Conservation (phyloP, 2,888 invertebrate genomes). For the Stenotaenia linearis region DNA sequence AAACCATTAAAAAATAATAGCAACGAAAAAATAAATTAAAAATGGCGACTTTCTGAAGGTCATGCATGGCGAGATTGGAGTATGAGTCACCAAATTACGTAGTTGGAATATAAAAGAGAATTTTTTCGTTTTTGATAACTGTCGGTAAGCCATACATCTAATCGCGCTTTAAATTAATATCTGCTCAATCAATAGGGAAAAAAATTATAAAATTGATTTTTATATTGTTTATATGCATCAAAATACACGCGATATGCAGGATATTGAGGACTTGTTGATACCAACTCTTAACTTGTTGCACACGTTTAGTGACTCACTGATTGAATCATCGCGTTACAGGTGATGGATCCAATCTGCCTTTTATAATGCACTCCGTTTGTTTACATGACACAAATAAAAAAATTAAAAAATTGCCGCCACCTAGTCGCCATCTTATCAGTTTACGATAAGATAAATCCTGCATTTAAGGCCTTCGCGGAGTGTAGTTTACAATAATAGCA, state of each 20-base stretch:
- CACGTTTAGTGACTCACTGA: conserved; percentile 14
- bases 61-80: background rate
- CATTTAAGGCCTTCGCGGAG: background rate
- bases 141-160: background rate
- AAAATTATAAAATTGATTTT: too few species aligned
- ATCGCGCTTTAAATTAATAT: background rate
- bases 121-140: background rate
- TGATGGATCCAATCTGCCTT: conserved; percentile 19
- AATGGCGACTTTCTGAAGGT: background rate
- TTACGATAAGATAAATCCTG: background rate
- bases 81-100: conserved; percentile 8
- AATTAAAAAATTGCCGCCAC: background rate
- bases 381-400: conserved; percentile 18
- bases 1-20: background rate
- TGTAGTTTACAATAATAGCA: background rate
- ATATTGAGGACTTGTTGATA: background rate
- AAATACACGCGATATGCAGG: background rate
- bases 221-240: background rate
- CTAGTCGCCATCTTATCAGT: background rate
- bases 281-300: conserved; percentile 17
- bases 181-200: too few species aligned
- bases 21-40: background rate
- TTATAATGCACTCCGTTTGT: conserved; percentile 15
- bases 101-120: background rate
- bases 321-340: conserved; percentile 15